Evolutionary conservation across 1,140 invertebrate genomes (phyloP), one percentile per base, ranked within the genome.

Genomic region (Solenopsis invicta): DNA sequence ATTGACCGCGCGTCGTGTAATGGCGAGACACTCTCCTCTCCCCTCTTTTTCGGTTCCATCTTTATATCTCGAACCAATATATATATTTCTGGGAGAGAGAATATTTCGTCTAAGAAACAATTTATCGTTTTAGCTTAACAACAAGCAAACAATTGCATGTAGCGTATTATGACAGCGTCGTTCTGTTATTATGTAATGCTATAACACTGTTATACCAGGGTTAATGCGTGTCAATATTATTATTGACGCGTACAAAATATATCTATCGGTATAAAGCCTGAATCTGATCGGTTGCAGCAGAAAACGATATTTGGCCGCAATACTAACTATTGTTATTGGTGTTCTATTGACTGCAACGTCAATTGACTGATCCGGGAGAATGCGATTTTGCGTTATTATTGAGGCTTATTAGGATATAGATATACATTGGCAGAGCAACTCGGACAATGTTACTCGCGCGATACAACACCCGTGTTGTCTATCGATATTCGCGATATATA

Each of bases 361-460:
- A 75, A 74, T 59, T 21, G 80, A 84, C 69, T 81, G 69, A 75
- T 84, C 54, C 29, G 80, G 21, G 80, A 24, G 80, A 75, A 84
- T 84, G 80, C 54, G 80, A 84, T 84, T 74, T 84, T 45, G 80
- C 37, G 69, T 84, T 84, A 84, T 84, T 84, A 50, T 84, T 62
- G 59, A 50, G 45, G 69, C 69, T 84, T 75, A 84, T 84, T 62
- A 75, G 45, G 45, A 29, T 29, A 29, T 29, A 29, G 1, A 52
- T 41, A 71, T 54, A 45, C 78, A 85, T 85, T 29, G 24, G 16
- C 29, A 24, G 34, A 29, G 29, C 2, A 29, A 29, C 48, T 29
- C 37, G 6, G 59, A 85, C 75, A 85, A 85, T 78, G 64, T 77
- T 85, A 66, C 82, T 16, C 59, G 48, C 34, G 5, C 56, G 71